These are phyloP conservation scores for Hydrozoanthus tunicans DNA, from an alignment of 64 coral and sea anemone species.

Conservation along the genomic window DNA sequence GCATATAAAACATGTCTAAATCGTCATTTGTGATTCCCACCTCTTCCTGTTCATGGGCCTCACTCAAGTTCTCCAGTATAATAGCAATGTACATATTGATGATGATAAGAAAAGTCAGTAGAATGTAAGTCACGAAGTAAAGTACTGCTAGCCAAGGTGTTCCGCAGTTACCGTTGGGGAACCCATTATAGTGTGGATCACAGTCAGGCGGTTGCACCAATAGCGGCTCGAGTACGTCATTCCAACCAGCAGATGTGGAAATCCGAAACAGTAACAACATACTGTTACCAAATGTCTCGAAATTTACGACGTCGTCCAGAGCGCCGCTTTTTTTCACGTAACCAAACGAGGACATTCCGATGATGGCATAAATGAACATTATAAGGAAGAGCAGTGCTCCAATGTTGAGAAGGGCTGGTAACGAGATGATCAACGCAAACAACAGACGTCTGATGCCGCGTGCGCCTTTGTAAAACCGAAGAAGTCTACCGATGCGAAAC, in stretches of 20 bases:
- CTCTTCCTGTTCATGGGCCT: slow-evolving; percentile 83
- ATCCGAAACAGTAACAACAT: slow-evolving; percentile 90
- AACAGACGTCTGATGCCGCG: slow-evolving; percentile 83
- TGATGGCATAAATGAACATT: slow-evolving; percentile 93
- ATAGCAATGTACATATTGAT: slow-evolving; percentile 99
- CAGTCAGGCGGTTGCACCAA: slow-evolving; percentile 80
- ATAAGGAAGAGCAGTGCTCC: slow-evolving; percentile 86
- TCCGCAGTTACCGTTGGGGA: slow-evolving; percentile 81
- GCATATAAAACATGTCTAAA: slow-evolving; percentile 94
- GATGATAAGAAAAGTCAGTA: slow-evolving; percentile 91
- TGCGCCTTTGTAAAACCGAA: slow-evolving; percentile 94
- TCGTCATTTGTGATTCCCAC: slow-evolving; percentile 97
- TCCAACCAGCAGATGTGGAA: slow-evolving; percentile 92
- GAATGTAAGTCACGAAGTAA: slow-evolving; percentile 82
- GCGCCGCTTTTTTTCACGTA: slow-evolving; percentile 92
- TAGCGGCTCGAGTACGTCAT: slow-evolving; percentile 86
- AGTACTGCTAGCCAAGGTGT: slow-evolving; percentile 82
- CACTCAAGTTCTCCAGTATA: slow-evolving; percentile 94
- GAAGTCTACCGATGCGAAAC: slow-evolving; percentile 88
- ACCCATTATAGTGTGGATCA: slow-evolving; percentile 57
- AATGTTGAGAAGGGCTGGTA: slow-evolving; percentile 94
- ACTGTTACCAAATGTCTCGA: slow-evolving; percentile 89
- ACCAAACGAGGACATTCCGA: slow-evolving; percentile 98
- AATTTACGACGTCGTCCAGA: slow-evolving; percentile 86
- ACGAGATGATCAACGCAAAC: slow-evolving; percentile 89